Evolutionary conservation across 2,113 vertebrate species (phyloP), one percentile per base, ranked within the genome.

Genomic region (Oreotrochilus melanogaster): DNA sequence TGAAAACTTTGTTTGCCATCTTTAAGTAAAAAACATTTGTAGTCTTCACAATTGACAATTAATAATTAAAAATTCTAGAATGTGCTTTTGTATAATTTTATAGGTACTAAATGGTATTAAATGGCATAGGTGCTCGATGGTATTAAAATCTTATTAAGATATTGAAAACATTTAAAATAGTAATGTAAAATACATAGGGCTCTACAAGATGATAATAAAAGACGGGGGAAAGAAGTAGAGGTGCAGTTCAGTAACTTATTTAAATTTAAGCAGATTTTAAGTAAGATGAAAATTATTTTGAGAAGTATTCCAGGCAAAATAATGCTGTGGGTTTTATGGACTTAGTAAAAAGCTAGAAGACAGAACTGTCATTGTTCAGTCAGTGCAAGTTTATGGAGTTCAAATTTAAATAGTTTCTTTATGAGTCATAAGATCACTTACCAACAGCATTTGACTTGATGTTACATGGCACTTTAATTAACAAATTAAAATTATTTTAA

Each of bases 391-490:
- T 95, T 86, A 62, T 28, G 56, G 42, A 64, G 47, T 76, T 70
- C 7, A 62, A 82, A 88, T 82, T 94, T 53, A 66, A 75, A 69
- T 64, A 60, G 61, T 78, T 87, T 84, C 39, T 87, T 69, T 80
- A 95, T n/a, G n/a, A 91, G 65, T 79, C 58, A 64, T 54, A 66
- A 50, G 30, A 83, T 78, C 35, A 82, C 35, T 87, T 85, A 91
- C 0, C 0, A 27, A 88, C 87, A 17, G 13, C 70, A 91, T 93
- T 95, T 93, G 80, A 89, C 33, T 85, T 89, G 80, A 88, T 87
- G 42, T 45, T 84, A 78, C 69, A 78, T 65, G 80, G 42, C 61
- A 85, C 10, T 91, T 89, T 53, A 92, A 91, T 93, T 93, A 93
- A 93, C 54, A 92, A 84, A 78, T 43, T 35, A 50, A 71, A 85